Conservation (phyloP, 2,113 vertebrate species). For the Bubo scandiacus region DNA sequence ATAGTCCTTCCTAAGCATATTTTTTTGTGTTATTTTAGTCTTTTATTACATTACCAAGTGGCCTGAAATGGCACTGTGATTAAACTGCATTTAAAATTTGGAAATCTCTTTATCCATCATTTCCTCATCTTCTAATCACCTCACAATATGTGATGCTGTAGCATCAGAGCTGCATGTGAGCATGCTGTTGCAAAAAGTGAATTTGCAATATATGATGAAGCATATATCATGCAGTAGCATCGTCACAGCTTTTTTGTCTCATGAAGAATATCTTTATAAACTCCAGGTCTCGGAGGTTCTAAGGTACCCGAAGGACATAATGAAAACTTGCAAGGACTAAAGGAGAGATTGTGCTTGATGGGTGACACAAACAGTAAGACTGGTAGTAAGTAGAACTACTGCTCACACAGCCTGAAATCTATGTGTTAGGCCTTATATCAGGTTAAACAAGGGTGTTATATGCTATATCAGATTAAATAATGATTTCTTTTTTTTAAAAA, state of each 20-base stretch:
- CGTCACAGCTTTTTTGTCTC: background rate
- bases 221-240: too few species aligned
- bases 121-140: background rate
- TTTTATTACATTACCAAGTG: background rate
- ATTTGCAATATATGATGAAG: background rate
- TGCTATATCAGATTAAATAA: background rate
- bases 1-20: background rate
- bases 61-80: background rate
- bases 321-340: background rate
- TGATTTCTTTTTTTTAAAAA: background rate
- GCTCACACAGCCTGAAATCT: background rate
- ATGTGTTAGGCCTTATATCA: background rate
- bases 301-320: background rate
- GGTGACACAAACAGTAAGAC: background rate
- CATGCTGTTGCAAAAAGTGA: background rate
- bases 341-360: background rate
- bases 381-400: background rate
- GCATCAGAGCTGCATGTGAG: background rate
- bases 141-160: background rate
- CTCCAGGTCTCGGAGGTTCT: background rate
- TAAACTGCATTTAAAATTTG: background rate
- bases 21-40: background rate
- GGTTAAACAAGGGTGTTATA: background rate
- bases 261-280: background rate
- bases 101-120: background rate